phyloP scores from a whole-genome alignment of 2,888 invertebrate genomes.

The Galeruca laticollis region DNA sequence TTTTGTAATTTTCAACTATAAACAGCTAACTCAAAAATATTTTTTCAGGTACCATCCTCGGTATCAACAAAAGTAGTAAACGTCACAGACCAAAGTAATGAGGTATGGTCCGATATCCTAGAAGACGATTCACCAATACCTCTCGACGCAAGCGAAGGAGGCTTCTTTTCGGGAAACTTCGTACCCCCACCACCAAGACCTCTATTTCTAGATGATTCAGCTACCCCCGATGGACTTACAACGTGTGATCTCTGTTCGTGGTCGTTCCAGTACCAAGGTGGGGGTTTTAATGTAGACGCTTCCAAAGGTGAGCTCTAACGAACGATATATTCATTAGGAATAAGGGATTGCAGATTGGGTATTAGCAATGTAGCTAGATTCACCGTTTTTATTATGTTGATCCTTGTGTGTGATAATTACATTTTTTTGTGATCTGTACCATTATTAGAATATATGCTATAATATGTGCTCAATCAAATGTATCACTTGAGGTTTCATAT shows the following conservation, averaged over 20 bases:
- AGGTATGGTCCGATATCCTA: slow-evolving; percentile 48
- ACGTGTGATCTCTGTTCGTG: slow-evolving; percentile 81
- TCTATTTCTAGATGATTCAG: slow-evolving; percentile 74
- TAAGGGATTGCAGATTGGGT: too few relatives aligned
- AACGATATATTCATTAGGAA: background rate
- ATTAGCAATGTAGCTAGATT: too few relatives aligned
- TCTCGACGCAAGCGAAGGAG: slow-evolving; percentile 61
- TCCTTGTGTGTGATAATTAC: too few relatives aligned
- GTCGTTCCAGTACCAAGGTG: slow-evolving; percentile 71
- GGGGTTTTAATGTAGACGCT: slow-evolving; percentile 67
- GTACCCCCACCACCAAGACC: slow-evolving; percentile 78
- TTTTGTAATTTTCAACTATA: too few relatives aligned
- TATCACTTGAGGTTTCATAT: too few relatives aligned
- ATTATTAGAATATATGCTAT: too few relatives aligned
- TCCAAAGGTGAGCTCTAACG: slow-evolving; percentile 70
- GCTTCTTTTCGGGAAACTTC: slow-evolving; percentile 68
- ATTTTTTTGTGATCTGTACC: too few relatives aligned
- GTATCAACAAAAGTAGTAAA: slow-evolving; percentile 45
- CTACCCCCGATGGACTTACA: slow-evolving; percentile 76
- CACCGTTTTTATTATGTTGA: too few relatives aligned
- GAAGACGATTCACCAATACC: slow-evolving; percentile 56
- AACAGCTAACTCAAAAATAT: background rate
- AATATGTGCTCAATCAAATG: too few relatives aligned
- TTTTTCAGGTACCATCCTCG: slow-evolving; percentile 55
- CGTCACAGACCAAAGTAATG: slow-evolving; percentile 41